Base-by-base conservation (phyloP, 1,140 invertebrate genomes). In the Coelopa frigida region DNA sequence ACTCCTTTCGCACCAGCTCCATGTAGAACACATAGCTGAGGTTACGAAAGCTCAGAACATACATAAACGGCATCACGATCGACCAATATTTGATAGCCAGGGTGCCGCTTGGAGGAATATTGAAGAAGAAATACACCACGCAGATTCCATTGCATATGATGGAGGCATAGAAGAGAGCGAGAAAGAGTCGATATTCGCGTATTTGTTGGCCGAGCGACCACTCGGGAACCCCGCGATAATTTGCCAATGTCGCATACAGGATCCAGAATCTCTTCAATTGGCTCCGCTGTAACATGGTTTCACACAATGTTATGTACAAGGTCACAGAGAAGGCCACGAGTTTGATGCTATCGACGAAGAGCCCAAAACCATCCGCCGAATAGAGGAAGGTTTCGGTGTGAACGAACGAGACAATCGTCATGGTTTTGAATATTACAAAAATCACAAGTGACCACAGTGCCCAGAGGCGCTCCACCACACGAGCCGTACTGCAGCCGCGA, bases 261-360 rank as follows among this genome's bases (percentile, higher is more conserved):
- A n/a, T n/a, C n/a, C n/a, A n/a, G n/a, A n/a, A n/a, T n/a, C n/a
- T n/a, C n/a, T n/a, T n/a, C n/a, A n/a, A n/a, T n/a, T n/a, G n/a
- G n/a, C n/a, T n/a, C n/a, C n/a, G n/a, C n/a, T n/a, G n/a, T n/a
- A n/a, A n/a, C n/a, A n/a, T n/a, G n/a, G n/a, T n/a, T n/a, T n/a
- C n/a, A n/a, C n/a, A 33, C 8, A 33, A 10, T 10, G 31, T 33
- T 33, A 17, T 33, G n/a, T n/a, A n/a, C n/a, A n/a, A n/a, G n/a
- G n/a, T n/a, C n/a, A n/a, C n/a, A n/a, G n/a, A n/a, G 3, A 43
- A 21, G 2, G 20, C 22, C 8, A 40, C 22, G 5, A 40, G 17
- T 22, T 49, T 49, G 3, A 45, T 12, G 6, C 29, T 20, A 40
- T 49, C 48, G 12, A 45, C 37, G 21, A 49, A 49, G 11, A 37